A percentile compares a stretch with the other conserved stretches of the same genome.
These are phyloP conservation scores for Eilema griseolum DNA, from an alignment of 2,888 invertebrate genomes.

Conservation along the genomic window DNA sequence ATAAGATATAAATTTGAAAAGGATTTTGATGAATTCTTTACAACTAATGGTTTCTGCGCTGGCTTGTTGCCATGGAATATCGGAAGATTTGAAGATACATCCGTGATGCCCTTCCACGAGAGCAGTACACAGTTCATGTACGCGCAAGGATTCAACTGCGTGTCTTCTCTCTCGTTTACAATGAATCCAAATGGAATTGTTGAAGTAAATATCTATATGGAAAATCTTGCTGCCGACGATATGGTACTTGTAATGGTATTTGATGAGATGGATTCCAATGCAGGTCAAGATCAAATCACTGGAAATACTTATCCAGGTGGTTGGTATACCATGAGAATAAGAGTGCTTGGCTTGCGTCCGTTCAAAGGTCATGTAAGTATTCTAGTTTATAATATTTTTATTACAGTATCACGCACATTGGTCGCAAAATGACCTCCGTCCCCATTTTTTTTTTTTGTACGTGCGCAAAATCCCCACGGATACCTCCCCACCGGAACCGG, in stretches of 20 bases:
- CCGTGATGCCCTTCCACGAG: not conserved
- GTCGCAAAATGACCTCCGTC: too few relatives aligned
- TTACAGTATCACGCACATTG: too few relatives aligned
- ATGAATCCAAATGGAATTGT: not conserved
- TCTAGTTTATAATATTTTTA: not conserved
- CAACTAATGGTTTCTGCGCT: slow-evolving; percentile 45
- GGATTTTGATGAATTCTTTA: slow-evolving; percentile 54
- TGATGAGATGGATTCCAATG: not conserved
- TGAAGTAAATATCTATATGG: slow-evolving; percentile 14
- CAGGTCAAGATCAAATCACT: not conserved
- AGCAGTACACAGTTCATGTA: not conserved
- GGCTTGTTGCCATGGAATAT: not conserved
- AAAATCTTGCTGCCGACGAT: not conserved
- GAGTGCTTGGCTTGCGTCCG: not conserved
- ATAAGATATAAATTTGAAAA: slow-evolving; percentile 61
- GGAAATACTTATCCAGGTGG: not conserved
- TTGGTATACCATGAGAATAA: not conserved
- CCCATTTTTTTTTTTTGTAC: too few relatives aligned
- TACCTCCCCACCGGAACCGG: too few relatives aligned
- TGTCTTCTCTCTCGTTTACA: not conserved
- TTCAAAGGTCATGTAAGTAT: slow-evolving; percentile 3
- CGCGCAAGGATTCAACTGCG: not conserved
- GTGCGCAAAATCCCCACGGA: too few relatives aligned
- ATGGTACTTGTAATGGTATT: not conserved
- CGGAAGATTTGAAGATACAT: not conserved